Evolutionary conservation across 2,888 invertebrate genomes (phyloP), one percentile per base, ranked within the genome.

Genomic region (Caenorhabditis sp.): DNA sequence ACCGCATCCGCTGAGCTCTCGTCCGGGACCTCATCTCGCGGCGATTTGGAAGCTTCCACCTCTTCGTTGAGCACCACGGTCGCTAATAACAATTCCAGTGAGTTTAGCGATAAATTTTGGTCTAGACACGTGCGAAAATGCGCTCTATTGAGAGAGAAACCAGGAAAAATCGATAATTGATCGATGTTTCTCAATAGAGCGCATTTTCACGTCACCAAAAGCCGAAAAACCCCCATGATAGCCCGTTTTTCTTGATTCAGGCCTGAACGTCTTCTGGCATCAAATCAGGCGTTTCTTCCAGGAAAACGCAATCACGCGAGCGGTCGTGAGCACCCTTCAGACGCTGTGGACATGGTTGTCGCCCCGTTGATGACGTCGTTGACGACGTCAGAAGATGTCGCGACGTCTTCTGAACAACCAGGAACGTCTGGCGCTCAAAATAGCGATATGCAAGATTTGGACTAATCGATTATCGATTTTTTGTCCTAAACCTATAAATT

Each of bases 281-380:
- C 69, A 77, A 77, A 69, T 77, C 38, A 26, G 61, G 68, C 76
- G 76, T 70, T 70, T 77, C 59, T 77, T 77, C 77, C 77, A 77
- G 77, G 77, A 70, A 77, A 77, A 70, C 77, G 77, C 69, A 77
- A 77, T 70, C 70, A 63, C 76, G 41, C 35, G 31, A 66, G 76
- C 68, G 12, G 38, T 63, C 12, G n/a, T 5, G 22, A 51, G 24
- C 6, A 8, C 5, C 54, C 28, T 61, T 19, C 59, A 2, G 68
- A 54, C 35, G 24, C 59, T 63, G 77, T 77, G 64, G 80, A 64
- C 56, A 44, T 58, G 72, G 80, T 70, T 47, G 47, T 47, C 28
- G 63, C 77, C 51, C 44, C 70, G 12, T 19, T 63, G 72, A 66
- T 66, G 75, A 61, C 73, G 19, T 61, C 61, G 26, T 22, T 61